Evolutionary conservation across 53 echinoderm and acorn worm species (phyloP).

Genomic region (Paracentrotus lividus): DNA sequence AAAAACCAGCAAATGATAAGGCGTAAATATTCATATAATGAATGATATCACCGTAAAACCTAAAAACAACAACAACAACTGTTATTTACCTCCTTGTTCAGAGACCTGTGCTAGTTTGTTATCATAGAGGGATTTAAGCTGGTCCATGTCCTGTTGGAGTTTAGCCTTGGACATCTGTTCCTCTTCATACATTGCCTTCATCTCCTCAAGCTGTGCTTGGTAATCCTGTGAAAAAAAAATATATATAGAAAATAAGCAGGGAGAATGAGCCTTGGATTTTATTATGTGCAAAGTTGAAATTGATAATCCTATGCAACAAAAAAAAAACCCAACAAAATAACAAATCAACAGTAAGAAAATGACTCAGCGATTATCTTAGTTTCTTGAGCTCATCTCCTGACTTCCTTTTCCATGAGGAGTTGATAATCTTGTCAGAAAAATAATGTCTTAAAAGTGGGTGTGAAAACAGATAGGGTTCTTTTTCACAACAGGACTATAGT

Average conservation of each 20-base stretch:
- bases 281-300: not conserved
- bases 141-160: slow-evolving; percentile 93
- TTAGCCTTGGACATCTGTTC: slow-evolving; percentile 95
- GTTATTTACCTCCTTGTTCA: slow-evolving; percentile 36
- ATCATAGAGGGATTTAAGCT: slow-evolving; percentile 88
- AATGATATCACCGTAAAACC: too few relatives aligned
- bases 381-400: too few relatives aligned
- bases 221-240: slow-evolving; percentile 76
- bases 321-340: too few relatives aligned
- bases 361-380: too few relatives aligned
- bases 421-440: too few relatives aligned
- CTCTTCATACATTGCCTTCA: slow-evolving; percentile 94
- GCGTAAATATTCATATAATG: too few relatives aligned
- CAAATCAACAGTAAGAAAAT: not conserved
- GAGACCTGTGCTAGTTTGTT: slow-evolving; percentile 78
- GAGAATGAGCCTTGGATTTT: not conserved
- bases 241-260: not conserved
- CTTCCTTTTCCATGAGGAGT: too few relatives aligned
- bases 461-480: too few relatives aligned
- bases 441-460: too few relatives aligned
- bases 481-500: too few relatives aligned
- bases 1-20: too few relatives aligned
- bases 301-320: not conserved
- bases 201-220: slow-evolving; percentile 88
- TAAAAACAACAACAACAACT: too few relatives aligned